Evolutionary conservation across 2,888 invertebrate genomes (phyloP).

Genomic region (Ichneumon xanthorius): DNA sequence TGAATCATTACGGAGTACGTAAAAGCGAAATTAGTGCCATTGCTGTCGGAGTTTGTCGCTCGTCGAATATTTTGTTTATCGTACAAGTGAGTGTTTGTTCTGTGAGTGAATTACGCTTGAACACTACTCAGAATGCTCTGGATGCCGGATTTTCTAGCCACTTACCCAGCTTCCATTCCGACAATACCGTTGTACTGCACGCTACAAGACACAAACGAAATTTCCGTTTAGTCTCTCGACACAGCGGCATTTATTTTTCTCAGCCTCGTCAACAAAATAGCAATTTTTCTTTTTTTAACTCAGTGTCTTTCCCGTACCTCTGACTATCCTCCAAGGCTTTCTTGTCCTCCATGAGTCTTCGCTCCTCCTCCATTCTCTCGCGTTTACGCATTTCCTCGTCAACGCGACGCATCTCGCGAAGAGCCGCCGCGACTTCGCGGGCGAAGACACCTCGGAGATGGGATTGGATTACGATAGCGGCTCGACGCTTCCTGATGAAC

Average conservation of each 20-base stretch:
- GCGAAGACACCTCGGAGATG: constrained; percentile 96
- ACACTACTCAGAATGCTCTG: constrained; percentile 25
- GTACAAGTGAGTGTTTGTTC: constrained; percentile 47
- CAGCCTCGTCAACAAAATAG: not conserved
- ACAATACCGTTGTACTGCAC: constrained; percentile 86
- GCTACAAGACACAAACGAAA: constrained; percentile 83
- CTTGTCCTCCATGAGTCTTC: constrained; percentile 86
- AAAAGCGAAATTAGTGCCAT: constrained; percentile 39
- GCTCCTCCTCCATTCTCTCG: constrained; percentile 91
- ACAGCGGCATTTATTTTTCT: constrained; percentile 18
- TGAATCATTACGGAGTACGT: constrained; percentile 12
- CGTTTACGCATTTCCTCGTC: constrained; percentile 94
- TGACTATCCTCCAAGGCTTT: constrained; percentile 89
- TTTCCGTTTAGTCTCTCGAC: constrained; percentile 69
- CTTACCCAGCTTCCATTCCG: constrained; percentile 86
- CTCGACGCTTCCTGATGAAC: constrained; percentile 92
- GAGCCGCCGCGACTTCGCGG: constrained; percentile 93
- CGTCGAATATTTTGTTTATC: constrained; percentile 10
- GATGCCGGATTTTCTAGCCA: constrained; percentile 71
- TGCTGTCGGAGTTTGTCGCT: constrained; percentile 19
- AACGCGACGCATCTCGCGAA: constrained; percentile 94
- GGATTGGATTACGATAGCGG: constrained; percentile 94
- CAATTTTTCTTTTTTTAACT: constrained; percentile 17
- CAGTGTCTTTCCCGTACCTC: constrained; percentile 84
- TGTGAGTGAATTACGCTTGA: constrained; percentile 62